A percentile compares a stretch with the other conserved stretches of the same genome.
Conservation (phyloP, 2,113 vertebrate genomes). For the Psilopsiagon aymara region DNA sequence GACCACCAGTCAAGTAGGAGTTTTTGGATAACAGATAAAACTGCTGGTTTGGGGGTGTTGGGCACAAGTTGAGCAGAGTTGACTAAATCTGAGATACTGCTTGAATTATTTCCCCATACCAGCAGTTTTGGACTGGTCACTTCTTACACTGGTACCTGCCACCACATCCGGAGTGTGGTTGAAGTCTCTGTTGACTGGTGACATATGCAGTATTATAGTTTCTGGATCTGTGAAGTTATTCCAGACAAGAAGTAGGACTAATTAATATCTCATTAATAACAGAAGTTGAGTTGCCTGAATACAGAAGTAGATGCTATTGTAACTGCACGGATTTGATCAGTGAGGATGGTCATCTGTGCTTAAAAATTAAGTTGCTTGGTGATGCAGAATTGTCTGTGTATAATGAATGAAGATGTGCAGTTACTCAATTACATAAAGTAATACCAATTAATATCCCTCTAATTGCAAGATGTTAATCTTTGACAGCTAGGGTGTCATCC, state of each 20-base stretch:
- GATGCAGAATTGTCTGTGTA: background rate
- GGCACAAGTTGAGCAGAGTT: background rate
- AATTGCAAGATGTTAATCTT: background rate
- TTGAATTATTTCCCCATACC: background rate
- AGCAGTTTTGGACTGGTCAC: background rate
- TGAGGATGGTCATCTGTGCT: background rate
- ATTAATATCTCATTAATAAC: background rate
- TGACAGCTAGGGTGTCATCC: background rate
- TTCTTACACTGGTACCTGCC: background rate
- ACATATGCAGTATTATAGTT: background rate
- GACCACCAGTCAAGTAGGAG: rapidly evolving
- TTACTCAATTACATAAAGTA: background rate
- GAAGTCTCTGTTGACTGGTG: background rate
- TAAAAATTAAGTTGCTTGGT: background rate
- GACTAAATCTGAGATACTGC: background rate
- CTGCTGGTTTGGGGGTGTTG: background rate
- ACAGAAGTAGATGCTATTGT: background rate
- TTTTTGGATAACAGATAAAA: background rate
- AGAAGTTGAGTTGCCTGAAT: background rate
- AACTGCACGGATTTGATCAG: background rate
- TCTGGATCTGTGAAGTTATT: background rate
- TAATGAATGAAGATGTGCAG: background rate
- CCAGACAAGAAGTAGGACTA: background rate
- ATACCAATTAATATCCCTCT: background rate
- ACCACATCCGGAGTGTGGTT: background rate